Conservation (phyloP, 2,888 invertebrate species). For the Timandra comae region DNA sequence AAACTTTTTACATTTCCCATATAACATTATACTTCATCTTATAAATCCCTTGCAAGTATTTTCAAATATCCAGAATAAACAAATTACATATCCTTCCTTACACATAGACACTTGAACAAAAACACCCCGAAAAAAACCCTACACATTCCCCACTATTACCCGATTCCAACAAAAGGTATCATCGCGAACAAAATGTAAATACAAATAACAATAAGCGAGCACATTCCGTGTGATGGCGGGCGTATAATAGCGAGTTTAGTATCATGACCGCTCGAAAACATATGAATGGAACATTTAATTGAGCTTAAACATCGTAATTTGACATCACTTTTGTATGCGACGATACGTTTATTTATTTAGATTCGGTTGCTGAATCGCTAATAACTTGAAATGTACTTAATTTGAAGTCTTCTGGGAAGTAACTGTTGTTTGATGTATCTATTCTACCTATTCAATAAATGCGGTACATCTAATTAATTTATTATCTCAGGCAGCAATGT, state of each 20-base stretch:
- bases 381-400: constrained; percentile 6
- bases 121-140: too few species aligned
- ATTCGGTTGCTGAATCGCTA: background rate
- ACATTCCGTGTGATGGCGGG: background rate
- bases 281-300: constrained; percentile 3
- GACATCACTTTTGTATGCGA: background rate
- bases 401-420: background rate
- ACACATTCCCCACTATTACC: background rate
- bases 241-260: constrained; percentile 5
- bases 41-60: too few species aligned
- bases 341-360: too few species aligned
- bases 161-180: background rate
- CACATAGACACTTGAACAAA: too few species aligned
- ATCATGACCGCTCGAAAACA: background rate
- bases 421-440: too few species aligned
- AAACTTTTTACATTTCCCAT: too few species aligned
- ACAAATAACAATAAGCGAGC: background rate
- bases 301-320: constrained; percentile 1
- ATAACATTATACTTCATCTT: too few species aligned
- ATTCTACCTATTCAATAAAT: too few species aligned
- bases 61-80: too few species aligned
- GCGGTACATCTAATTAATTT: background rate
- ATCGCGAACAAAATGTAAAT: background rate
- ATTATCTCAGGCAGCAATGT: background rate
- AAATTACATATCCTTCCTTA: too few species aligned